Evolutionary conservation across 2,113 vertebrate species (phyloP).

Genomic region (Cyanocitta stelleri): DNA sequence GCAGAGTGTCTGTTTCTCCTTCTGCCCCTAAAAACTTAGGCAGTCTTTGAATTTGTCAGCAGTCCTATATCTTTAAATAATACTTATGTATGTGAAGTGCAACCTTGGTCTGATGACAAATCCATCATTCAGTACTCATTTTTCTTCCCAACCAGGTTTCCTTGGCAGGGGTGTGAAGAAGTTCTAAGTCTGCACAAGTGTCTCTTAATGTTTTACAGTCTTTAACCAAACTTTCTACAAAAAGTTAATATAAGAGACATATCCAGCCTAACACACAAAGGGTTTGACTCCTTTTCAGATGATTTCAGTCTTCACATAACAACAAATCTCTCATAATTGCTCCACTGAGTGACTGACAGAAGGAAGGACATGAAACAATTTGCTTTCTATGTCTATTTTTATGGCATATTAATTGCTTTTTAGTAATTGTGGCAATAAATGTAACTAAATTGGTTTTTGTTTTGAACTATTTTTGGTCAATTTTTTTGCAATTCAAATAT

Average conservation of each 20-base stretch:
- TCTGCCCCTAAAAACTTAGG: neutral
- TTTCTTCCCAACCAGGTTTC: neutral
- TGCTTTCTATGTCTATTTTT: neutral
- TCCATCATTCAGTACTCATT: neutral
- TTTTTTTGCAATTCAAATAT: neutral
- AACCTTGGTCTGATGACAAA: neutral
- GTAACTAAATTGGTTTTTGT: neutral
- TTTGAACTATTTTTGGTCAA: neutral
- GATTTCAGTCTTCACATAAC: neutral
- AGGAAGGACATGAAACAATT: neutral
- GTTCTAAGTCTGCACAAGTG: neutral
- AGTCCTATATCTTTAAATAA: neutral
- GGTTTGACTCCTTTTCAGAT: neutral
- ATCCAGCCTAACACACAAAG: neutral
- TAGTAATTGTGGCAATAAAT: neutral
- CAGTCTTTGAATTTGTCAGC: neutral
- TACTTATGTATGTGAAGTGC: neutral
- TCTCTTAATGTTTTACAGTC: neutral
- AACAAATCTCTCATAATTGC: neutral
- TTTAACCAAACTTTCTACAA: neutral
- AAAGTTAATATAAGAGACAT: neutral
- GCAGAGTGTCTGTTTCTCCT: neutral
- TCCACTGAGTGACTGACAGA: neutral
- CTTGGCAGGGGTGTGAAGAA: neutral
- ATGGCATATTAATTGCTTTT: neutral